These are phyloP conservation scores for Leptinotarsa juncta DNA, from an alignment of 2,888 invertebrate species.

Conservation along the genomic window DNA sequence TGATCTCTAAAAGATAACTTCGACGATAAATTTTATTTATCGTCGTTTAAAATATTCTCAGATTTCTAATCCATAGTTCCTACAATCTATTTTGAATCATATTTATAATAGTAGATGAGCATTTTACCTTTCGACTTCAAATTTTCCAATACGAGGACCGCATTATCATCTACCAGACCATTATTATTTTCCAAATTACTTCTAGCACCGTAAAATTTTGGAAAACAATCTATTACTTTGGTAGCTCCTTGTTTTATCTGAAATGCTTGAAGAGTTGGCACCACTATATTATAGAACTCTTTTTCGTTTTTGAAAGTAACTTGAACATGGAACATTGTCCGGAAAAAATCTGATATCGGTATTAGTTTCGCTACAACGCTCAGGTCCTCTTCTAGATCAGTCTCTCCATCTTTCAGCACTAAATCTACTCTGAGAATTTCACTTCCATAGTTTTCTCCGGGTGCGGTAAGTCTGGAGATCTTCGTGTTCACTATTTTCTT, in stretches of 20 bases:
- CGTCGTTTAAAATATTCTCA: no score
- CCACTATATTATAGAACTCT: constrained; percentile 66
- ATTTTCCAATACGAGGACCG: constrained; percentile 69
- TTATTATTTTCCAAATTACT: constrained; percentile 45
- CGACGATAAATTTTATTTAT: no score
- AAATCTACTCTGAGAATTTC: constrained; percentile 63
- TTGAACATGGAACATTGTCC: constrained; percentile 66
- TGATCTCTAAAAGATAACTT: no score
- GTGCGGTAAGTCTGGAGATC: constrained; percentile 63
- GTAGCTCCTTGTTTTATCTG: constrained; percentile 63
- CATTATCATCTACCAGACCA: constrained; percentile 65
- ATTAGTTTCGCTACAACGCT: constrained; percentile 56
- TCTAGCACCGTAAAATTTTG: constrained; percentile 51
- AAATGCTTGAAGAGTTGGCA: constrained; percentile 65
- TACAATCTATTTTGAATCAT: no score
- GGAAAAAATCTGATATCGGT: constrained; percentile 43
- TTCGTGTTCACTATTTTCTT: constrained; percentile 31
- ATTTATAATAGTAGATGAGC: no score
- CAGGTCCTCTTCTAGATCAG: constrained; percentile 46
- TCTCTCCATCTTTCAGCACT: constrained; percentile 20
- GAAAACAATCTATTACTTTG: constrained; percentile 62
- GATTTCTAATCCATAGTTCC: no score
- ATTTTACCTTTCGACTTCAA: constrained; percentile 49
- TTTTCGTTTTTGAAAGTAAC: constrained; percentile 68
- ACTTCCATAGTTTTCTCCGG: constrained; percentile 72